Evolutionary conservation across 2,797 vertebrate species (phyloP), one percentile per base, ranked within the genome.

Genomic region (Characodon lateralis): DNA sequence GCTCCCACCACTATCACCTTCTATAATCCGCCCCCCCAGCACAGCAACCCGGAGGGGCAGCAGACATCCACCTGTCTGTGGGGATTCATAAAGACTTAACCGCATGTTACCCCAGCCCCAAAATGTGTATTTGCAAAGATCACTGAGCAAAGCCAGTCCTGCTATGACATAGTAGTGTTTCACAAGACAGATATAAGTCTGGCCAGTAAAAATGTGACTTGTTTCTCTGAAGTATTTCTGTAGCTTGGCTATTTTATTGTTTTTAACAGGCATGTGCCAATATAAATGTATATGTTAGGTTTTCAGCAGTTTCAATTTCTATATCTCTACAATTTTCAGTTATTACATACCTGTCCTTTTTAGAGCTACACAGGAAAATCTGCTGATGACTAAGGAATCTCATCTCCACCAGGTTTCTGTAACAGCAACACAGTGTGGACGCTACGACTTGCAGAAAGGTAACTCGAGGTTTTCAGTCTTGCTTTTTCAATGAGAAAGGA

Each of bases 51-150:
- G 84, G 88, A 91, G 87, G 90, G 88, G 83, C 78, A 24, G 79
- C 89, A 94, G 93, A 94, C 90, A 56, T 73, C 87, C 91, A 94
- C 90, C 91, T 91, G 92, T 92, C 91, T 85, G 83, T 13, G 53
- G 84, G 87, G 86, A 89, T 79, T 87, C 73, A 56, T 31, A 69
- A 56, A 41, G 68, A 69, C 83, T 80, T 46, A 31, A 76, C 81
- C 69, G 76, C 69, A 59, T 61, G 77, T 78, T 71, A 69, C 55
- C 75, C 71, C 41, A 77, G 80, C 66, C 50, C 79, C 43, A 18
- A 31, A 28, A 43, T 79, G 24, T 66, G 20, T 22, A 66, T 66
- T 9, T 48, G 53, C 46, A 80, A 59, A 75, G 79, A 53, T 1
- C 48, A 31, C 22, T 59, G 73, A 73, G 51, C 55, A 20, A 70